Conservation (phyloP, 2,888 invertebrate genomes). For the Tanaodytes sp. region DNA sequence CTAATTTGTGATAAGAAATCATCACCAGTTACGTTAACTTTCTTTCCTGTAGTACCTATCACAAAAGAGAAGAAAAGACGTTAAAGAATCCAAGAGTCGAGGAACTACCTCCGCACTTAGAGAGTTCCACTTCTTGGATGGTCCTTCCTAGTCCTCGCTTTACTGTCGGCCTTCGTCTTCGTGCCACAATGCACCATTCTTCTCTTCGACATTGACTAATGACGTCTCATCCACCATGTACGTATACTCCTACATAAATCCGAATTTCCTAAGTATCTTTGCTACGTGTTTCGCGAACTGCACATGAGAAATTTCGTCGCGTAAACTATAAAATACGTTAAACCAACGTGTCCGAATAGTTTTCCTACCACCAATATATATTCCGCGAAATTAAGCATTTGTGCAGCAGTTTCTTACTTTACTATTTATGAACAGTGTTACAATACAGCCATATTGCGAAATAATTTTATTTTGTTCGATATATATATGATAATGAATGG, state of each 20-base stretch:
- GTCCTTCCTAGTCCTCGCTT: conserved; percentile 58
- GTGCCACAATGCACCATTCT: conserved; percentile 65
- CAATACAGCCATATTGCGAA: no score
- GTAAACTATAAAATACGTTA: conserved; percentile 48
- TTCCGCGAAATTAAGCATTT: conserved; percentile 29
- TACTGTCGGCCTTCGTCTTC: conserved; percentile 56
- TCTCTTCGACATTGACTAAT: conserved; percentile 66
- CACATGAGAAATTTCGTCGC: conserved; percentile 47
- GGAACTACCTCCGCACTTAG: conserved; percentile 45
- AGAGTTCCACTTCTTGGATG: conserved; percentile 61
- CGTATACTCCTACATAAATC: conserved; percentile 51
- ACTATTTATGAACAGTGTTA: background rate
- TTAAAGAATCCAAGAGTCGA: conserved; percentile 57
- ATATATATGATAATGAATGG: no score
- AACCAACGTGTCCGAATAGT: conserved; percentile 46
- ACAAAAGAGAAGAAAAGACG: conserved; percentile 56
- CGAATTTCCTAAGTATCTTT: conserved; percentile 55
- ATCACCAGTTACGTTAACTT: conserved; percentile 62
- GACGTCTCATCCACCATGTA: conserved; percentile 55
- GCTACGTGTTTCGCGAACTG: conserved; percentile 50
- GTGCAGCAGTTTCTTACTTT: conserved; percentile 9
- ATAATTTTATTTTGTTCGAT: no score
- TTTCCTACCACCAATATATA: conserved; percentile 24
- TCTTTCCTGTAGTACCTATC: conserved; percentile 40
- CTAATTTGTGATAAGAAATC: conserved; percentile 27